A percentile compares a stretch with the other conserved stretches of the same genome.
These are phyloP conservation scores for Heliconius hewitsoni DNA, from an alignment of 1,140 invertebrate species.

Conservation along the genomic window DNA sequence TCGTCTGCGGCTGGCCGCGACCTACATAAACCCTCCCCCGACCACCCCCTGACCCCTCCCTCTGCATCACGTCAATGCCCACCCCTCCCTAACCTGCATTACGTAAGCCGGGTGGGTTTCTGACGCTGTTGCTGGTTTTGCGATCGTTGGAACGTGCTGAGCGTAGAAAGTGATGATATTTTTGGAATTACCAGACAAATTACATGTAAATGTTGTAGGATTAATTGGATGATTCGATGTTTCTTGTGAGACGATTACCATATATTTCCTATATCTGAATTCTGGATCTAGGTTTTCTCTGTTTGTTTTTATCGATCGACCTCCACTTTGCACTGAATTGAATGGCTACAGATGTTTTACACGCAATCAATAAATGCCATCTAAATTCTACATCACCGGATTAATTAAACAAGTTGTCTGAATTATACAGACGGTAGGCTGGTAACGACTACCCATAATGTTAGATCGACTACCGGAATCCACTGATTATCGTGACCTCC, in stretches of 20 bases:
- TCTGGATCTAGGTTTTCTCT: no score
- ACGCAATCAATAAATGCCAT: neutral
- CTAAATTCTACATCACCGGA: neutral
- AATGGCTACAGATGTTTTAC: no score
- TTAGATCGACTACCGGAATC: neutral
- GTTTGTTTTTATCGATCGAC: no score
- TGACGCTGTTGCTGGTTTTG: constrained; percentile 19
- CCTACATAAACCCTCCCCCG: constrained; percentile 57
- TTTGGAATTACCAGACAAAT: neutral
- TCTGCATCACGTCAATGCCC: constrained; percentile 45
- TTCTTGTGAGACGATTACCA: neutral
- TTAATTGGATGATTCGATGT: neutral
- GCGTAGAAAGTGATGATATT: constrained; percentile 24
- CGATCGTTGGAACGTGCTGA: constrained; percentile 19
- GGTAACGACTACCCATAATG: neutral
- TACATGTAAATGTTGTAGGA: neutral
- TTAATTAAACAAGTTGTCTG: neutral
- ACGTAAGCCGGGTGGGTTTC: constrained; percentile 50
- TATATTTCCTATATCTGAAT: neutral
- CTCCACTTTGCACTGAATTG: neutral
- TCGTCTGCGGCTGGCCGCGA: constrained; percentile 68
- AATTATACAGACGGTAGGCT: neutral
- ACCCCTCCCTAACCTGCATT: constrained; percentile 50
- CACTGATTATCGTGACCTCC: neutral
- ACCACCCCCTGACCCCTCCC: constrained; percentile 34